Evolutionary conservation across 2,113 vertebrate genomes (phyloP).

Genomic region (Brevimyrus niger): DNA sequence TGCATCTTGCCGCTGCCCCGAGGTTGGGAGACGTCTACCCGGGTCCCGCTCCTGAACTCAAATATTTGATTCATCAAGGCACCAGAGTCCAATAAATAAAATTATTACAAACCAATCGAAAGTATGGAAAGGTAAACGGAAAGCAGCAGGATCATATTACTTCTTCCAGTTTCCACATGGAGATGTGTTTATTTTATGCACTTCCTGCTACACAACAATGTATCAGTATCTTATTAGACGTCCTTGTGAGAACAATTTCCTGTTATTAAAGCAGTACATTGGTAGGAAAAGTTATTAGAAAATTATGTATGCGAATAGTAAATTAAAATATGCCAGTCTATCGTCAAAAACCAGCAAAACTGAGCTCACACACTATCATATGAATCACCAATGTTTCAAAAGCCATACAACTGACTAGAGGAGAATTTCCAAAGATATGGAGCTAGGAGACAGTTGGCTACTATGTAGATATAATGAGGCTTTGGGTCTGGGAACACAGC

Average conservation of each 20-base stretch:
- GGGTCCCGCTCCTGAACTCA: background rate
- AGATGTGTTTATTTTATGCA: background rate
- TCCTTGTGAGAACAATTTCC: background rate
- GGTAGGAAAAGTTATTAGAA: background rate
- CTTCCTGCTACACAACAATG: background rate
- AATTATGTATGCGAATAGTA: background rate
- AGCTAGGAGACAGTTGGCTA: background rate
- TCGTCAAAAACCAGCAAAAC: background rate
- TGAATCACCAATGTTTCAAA: background rate
- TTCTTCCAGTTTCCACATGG: background rate
- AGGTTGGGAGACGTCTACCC: slow-evolving; percentile 23
- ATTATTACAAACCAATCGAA: background rate
- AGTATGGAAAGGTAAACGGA: background rate
- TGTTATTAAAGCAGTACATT: background rate
- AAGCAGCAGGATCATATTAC: background rate
- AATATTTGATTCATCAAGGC: background rate
- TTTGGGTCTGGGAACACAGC: background rate
- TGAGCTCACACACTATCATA: background rate
- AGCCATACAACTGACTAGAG: background rate
- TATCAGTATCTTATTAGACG: background rate
- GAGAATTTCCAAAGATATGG: background rate
- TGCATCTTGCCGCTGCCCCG: background rate
- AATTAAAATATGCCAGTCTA: background rate
- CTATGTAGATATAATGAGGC: background rate
- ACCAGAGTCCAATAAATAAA: background rate